Base-by-base conservation (phyloP, 2,888 invertebrate species). In the Stenurella melanura region DNA sequence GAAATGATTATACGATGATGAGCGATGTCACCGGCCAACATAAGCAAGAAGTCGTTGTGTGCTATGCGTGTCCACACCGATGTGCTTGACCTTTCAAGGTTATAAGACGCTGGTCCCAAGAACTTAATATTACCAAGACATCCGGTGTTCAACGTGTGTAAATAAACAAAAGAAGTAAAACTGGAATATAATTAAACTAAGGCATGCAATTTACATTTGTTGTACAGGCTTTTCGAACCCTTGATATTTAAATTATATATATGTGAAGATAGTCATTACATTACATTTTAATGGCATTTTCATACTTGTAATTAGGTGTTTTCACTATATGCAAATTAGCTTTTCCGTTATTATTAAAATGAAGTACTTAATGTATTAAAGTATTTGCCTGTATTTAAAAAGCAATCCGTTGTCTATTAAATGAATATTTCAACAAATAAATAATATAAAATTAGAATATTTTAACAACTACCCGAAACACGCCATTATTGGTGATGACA, bases 1-100 rank as follows among this genome's bases (percentile, higher is more conserved):
- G 15, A 18, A 19, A 58, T 19, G 10, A 15, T 19, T 12, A n/a
- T 21, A 12, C 9, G 19, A 21, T 58, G 19, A 58, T 11, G 58
- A 19, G 58, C 18, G 17, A 38, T 63, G 34, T 63, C 34, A 30
- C 63, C 7, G 38, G 15, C 12, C 64, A 64, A 64, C 18, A 66
- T 0, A 18, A 19, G 19, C 19, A 12, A 64, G 34, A 64, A 38
- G 34, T 38, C 17, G 10, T 64, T 7, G 34, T 30, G 9, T 50
- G 18, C 38, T 15, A 42, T 19, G 19, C 64, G 38, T 70, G 70
- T 70, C 57, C 58, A 19, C 21, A 19, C 21, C 34, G 70, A 60
- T 70, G 70, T 70, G 38, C 38, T 60, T 61, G 70, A 70, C 70
- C 70, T 70, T 70, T 70, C 70, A 70, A 70, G 70, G 70, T 61